Base-by-base conservation (phyloP, 2,888 invertebrate genomes). In the Antheraea yamamai region DNA sequence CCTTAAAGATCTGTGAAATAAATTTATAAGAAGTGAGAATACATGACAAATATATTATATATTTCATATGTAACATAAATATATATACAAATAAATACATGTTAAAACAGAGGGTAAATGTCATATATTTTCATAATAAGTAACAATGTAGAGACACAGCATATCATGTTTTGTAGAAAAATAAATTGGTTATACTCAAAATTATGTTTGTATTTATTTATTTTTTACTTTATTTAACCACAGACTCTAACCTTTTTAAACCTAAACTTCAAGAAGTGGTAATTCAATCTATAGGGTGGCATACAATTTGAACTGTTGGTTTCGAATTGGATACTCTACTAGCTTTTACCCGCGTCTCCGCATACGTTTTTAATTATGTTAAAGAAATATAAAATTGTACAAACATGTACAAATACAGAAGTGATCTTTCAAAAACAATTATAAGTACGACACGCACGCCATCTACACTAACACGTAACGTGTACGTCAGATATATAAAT, bases 141-240 rank as follows among this genome's bases (percentile, higher is more conserved):
- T 85, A 84, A 84, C 84, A 84, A 81, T 84, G 87, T 87, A 89
- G 85, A 86, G 81, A 83, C 85, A 83, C 85, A 83, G 91, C 93
- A 94, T 94, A 94, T 94, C 94, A 93, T 89, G 92, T 92, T 93
- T 93, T 92, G 83, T 93, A 92, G 90, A 89, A 88, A 91, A 91
- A 92, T 88, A 91, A 89, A 85, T 70, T 88, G 83, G 84, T 89
- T 91, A 89, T 83, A 85, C 83, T 84, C 84, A 86, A 87, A 84
- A 83, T 81, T 72, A 47, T n/a, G 70, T 66, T 61, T n/a, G 52
- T 16, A 18, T 68, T 77, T 74, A 64, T 26, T 77, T 74, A 64
- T 26, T 61, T 72, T 73, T 14, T 55, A 12, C 6, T 26, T 51
- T 73, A 6, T 66, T 12, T 30, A 61, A 23, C 23, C 23, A 23